phyloP scores from a whole-genome alignment of 2,888 invertebrate species.

The Trachelus tabidus region DNA sequence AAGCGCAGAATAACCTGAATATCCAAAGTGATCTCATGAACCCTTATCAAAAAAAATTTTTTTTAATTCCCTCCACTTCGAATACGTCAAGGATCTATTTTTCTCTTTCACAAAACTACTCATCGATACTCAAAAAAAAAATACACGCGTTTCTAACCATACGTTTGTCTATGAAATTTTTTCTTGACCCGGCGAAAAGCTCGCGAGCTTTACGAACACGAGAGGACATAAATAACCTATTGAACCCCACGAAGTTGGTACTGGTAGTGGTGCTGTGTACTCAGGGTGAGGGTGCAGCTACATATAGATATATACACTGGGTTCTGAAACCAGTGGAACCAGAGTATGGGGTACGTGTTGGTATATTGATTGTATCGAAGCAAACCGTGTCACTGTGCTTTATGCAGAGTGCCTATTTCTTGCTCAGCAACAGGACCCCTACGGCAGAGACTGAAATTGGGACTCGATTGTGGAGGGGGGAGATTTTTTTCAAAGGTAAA shows the following conservation, averaged over 20 bases:
- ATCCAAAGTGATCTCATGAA: too few relatives aligned
- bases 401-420: slow-evolving; percentile 30
- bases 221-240: slow-evolving; percentile 31
- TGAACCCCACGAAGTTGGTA: slow-evolving; percentile 21
- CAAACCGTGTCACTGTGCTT: slow-evolving; percentile 46
- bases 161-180: slow-evolving; percentile 7
- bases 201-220: slow-evolving; percentile 12
- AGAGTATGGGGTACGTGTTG: slow-evolving; percentile 26
- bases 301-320: background rate
- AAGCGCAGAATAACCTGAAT: too few relatives aligned
- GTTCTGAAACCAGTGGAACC: background rate
- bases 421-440: background rate
- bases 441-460: background rate
- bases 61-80: too few relatives aligned
- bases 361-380: slow-evolving; percentile 44
- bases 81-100: too few relatives aligned
- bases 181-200: slow-evolving; percentile 3
- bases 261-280: background rate
- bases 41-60: too few relatives aligned
- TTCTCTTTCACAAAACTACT: too few relatives aligned
- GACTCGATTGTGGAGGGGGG: slow-evolving; percentile 17
- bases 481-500: background rate
- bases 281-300: background rate
- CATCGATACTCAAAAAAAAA: too few relatives aligned
- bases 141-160: too few relatives aligned